Conservation (phyloP, 2,797 vertebrate species). For the Gymnothorax javanicus region DNA sequence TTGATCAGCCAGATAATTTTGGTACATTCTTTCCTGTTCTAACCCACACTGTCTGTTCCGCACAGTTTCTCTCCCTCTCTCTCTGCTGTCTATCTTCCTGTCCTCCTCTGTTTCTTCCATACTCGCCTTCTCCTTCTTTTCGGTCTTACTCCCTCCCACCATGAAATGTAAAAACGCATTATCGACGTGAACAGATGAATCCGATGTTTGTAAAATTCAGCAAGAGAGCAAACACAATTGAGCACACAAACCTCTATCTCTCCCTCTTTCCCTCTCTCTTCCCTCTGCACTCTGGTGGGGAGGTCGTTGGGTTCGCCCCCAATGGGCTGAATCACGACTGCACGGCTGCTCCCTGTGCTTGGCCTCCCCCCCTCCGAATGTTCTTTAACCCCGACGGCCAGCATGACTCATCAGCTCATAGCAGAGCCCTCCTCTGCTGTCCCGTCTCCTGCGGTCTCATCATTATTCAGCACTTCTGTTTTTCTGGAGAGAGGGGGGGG, state of each 20-base stretch:
- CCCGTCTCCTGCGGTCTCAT: neutral
- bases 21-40: neutral
- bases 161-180: no score
- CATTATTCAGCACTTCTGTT: neutral
- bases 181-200: no score
- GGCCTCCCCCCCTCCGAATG: neutral
- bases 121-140: neutral
- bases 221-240: no score
- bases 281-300: neutral
- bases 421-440: neutral
- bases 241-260: neutral
- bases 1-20: constrained; percentile 3
- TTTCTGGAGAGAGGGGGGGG: neutral
- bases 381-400: neutral
- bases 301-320: neutral
- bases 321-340: neutral
- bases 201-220: no score
- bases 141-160: neutral
- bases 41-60: neutral
- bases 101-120: neutral
- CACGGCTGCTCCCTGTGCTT: neutral
- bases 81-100: neutral
- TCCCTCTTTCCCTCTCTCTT: neutral
- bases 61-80: neutral
- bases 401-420: neutral